Conservation (phyloP, 2,797 vertebrate species). For the Aeoliscus strigatus region DNA sequence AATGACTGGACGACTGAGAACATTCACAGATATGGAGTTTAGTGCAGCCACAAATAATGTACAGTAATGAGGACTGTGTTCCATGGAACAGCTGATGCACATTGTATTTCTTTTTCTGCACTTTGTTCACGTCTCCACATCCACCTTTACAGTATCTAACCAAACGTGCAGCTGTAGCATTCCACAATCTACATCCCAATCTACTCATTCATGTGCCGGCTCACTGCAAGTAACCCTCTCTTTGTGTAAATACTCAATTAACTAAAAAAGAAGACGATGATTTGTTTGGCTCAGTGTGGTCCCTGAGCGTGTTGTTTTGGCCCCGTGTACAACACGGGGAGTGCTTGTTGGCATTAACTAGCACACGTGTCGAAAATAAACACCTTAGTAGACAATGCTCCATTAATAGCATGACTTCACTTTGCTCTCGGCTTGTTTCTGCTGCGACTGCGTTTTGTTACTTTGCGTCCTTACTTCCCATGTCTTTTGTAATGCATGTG, state of each 20-base stretch:
- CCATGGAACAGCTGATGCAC: too few relatives aligned
- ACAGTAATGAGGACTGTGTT: too few relatives aligned
- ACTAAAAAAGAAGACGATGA: constrained; percentile 63
- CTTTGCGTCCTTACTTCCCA: constrained; percentile 54
- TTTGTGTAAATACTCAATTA: constrained; percentile 63
- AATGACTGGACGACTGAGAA: too few relatives aligned
- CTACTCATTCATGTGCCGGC: constrained; percentile 10
- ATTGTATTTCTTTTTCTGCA: too few relatives aligned
- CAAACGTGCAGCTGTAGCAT: too few relatives aligned
- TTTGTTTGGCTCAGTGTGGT: constrained; percentile 60
- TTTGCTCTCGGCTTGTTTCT: constrained; percentile 68
- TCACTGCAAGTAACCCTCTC: constrained; percentile 17
- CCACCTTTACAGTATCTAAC: too few relatives aligned
- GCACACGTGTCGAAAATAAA: constrained; percentile 75
- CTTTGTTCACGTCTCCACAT: too few relatives aligned
- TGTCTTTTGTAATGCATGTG: constrained; percentile 35
- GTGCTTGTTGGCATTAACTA: constrained; percentile 73
- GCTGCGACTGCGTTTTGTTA: constrained; percentile 70
- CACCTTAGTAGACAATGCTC: constrained; percentile 55
- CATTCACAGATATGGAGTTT: too few relatives aligned
- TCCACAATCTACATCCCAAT: constrained; percentile 8
- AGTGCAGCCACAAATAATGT: too few relatives aligned
- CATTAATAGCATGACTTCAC: constrained; percentile 69
- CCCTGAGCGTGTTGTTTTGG: constrained; percentile 59
- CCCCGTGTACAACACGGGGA: constrained; percentile 56